Base-by-base conservation (phyloP, 2,113 vertebrate genomes). In the Struthidea cinerea region DNA sequence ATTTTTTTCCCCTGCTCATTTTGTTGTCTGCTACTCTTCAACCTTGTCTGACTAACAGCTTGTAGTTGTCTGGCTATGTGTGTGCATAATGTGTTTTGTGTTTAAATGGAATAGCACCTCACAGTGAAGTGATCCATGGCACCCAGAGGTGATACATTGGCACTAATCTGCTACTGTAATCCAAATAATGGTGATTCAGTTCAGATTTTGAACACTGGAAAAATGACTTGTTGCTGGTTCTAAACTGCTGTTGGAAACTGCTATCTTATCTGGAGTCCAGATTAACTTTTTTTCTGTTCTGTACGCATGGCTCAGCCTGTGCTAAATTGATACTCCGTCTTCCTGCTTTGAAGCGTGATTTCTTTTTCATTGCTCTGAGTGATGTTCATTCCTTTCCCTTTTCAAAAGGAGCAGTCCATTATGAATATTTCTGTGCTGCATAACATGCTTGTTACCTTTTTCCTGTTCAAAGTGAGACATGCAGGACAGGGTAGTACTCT, bases 1-100 rank as follows among this genome's bases (percentile, higher is more conserved):
- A 0, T 14, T n/a, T 59, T 41, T n/a, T 32, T 6, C 35, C 19
- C 10, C 10, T 41, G 19, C 35, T 70, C 8, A 1, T 18, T 57
- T 39, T 55, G 33, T 46, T 46, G 28, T 70, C 53, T 32, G 39
- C 32, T 57, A 21, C 9, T 84, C 28, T 73, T 61, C 22, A 67
- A 1, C 32, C 28, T 59, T 39, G 32, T 21, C n/a, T 65, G 49
- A 44, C 20, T 42, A 32, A 53, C 19, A 65, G 9, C 46, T 11
- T 61, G 37, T 24, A n/a, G 39, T 30, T 92, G 9, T 59, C 11
- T 35, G 50, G 27, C 47, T 37, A 0, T 0, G 3, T 56, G 22
- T 44, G 26, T 32, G 7, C 20, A 2, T 27, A 21, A 7, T 55
- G 24, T 10, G 12, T 63, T 75, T 47, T 65, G 21, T 30, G 16